Base-by-base conservation (phyloP, 1,140 invertebrate genomes). In the Musca vetustissima region DNA sequence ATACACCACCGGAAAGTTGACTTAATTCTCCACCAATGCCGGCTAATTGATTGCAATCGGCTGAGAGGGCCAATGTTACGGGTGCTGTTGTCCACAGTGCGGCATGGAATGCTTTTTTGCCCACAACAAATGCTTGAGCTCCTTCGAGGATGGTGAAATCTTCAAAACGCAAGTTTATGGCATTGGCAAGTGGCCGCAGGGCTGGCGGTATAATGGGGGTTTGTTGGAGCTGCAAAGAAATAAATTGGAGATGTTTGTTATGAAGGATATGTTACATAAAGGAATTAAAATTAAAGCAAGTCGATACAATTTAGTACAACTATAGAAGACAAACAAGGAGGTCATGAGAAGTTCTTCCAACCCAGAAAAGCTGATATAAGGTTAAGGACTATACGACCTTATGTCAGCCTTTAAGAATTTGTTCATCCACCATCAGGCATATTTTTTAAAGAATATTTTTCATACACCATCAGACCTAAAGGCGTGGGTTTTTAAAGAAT, bases 11-110 rank as follows among this genome's bases (percentile, higher is more conserved):
- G 0, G 72, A 74, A 28, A 88, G 74, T 67, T 87, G 86, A 68
- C 72, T 82, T n/a, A 82, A 66, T 21, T 82, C 76, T 0, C 80
- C 80, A 7, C 77, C 76, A 2, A 81, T 75, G 25, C 80, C 79
- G 0, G 72, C 76, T 75, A 88, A 83, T 71, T 89, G 87, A 70
- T 83, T 83, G 49, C 80, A 82, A 73, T 91, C 90, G 70, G 88
- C 87, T 8, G 88, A 88, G 19, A 93, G 80, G 82, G 90, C 89
- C 55, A 93, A 74, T 2, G 90, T 92, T 0, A 93, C 90, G 57
- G 88, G 88, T 19, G 80, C 75, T 9, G 86, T 86, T 61, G 84
- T 86, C 90, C 91, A 93, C 8, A 87, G 76, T 0, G 90, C 91
- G 24, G 89, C 86, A 75, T 89, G 89, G 84, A 93, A 93, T 59